These are phyloP conservation scores for Macropus fuliginosus DNA, from an alignment of 2,797 vertebrate species.

Conservation along the genomic window DNA sequence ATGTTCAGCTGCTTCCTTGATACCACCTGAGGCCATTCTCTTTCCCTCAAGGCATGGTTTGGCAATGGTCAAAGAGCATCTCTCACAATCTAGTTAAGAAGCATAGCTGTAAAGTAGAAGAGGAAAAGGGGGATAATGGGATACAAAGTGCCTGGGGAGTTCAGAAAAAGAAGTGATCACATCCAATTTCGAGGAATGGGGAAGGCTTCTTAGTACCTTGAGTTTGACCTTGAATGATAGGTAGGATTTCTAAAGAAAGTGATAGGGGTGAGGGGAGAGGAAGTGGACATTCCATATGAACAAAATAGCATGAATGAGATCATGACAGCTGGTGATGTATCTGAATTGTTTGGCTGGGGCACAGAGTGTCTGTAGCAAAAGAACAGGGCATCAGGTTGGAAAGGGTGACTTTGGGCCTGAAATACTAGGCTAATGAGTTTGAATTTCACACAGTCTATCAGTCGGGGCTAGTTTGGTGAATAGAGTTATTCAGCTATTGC, in stretches of 20 bases:
- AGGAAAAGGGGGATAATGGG: neutral
- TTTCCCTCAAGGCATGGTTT: neutral
- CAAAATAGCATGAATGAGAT: neutral
- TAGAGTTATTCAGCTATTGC: neutral
- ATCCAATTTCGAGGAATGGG: neutral
- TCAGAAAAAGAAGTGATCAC: neutral
- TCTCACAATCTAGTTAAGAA: neutral
- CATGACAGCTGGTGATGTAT: neutral
- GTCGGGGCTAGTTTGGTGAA: neutral
- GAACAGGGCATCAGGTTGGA: neutral
- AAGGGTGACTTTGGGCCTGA: neutral
- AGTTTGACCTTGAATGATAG: neutral
- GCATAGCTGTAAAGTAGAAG: neutral
- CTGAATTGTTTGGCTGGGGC: neutral
- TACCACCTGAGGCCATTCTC: neutral
- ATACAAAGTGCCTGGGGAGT: neutral
- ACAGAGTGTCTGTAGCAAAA: neutral
- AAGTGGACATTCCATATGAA: neutral
- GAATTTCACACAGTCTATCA: constrained; percentile 24
- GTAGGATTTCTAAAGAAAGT: neutral
- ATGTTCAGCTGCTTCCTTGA: neutral
- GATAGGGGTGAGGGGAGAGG: neutral
- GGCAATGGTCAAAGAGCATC: neutral
- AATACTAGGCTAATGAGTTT: constrained; percentile 40
- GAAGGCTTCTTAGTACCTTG: neutral